Conservation (phyloP, 2,888 invertebrate genomes). For the Apamea monoglypha region DNA sequence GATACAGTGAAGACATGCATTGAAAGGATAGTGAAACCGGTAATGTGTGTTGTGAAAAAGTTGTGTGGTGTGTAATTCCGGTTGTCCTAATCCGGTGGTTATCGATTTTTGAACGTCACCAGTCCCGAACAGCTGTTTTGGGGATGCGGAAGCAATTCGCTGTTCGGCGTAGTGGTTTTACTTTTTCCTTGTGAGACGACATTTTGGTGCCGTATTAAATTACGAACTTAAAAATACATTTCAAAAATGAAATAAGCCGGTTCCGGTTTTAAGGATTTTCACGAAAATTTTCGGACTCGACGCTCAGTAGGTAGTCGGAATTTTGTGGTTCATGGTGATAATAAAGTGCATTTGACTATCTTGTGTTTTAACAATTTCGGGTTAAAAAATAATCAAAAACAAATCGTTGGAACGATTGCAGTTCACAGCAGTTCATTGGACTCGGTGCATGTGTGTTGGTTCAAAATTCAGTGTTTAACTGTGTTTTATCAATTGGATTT, state of each 20-base stretch:
- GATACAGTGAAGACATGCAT: slow-evolving; percentile 70
- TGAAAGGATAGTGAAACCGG: slow-evolving; percentile 77
- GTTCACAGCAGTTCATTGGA: slow-evolving; percentile 58
- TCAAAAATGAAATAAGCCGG: slow-evolving; percentile 25
- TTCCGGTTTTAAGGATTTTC: slow-evolving; percentile 12
- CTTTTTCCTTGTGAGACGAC: slow-evolving; percentile 46
- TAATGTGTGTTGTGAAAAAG: slow-evolving; percentile 80
- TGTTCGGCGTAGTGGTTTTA: slow-evolving; percentile 53
- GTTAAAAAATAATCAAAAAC: slow-evolving; percentile 50
- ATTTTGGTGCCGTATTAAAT: slow-evolving; percentile 38
- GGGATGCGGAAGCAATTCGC: slow-evolving; percentile 77
- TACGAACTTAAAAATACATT: slow-evolving; percentile 30
- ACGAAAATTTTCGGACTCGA: background rate
- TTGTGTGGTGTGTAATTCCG: slow-evolving; percentile 77
- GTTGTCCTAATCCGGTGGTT: slow-evolving; percentile 78
- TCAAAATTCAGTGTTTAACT: slow-evolving; percentile 75
- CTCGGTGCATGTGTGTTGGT: slow-evolving; percentile 66
- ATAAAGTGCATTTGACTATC: slow-evolving; percentile 42
- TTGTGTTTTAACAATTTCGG: slow-evolving; percentile 38
- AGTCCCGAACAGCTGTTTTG: slow-evolving; percentile 86
- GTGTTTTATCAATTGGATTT: slow-evolving; percentile 82
- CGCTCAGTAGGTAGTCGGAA: background rate
- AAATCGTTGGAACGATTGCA: slow-evolving; percentile 52
- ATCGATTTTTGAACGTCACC: slow-evolving; percentile 85
- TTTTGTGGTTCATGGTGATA: slow-evolving; percentile 37